phyloP scores from a whole-genome alignment of 1,140 invertebrate species.

The Ceratina calcarata region DNA sequence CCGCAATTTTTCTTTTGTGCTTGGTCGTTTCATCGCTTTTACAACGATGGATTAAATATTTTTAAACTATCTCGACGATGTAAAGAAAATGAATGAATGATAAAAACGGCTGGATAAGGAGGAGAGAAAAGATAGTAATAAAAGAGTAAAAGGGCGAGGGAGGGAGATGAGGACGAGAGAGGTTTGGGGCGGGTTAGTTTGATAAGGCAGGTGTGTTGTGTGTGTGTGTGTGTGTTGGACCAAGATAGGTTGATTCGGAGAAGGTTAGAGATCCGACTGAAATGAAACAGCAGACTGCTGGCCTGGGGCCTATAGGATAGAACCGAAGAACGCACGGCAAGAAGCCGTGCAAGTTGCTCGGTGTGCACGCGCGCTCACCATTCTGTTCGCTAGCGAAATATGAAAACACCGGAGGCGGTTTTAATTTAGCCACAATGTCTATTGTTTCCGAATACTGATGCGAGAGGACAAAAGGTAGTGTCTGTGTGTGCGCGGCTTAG shows the following conservation, averaged over 20 bases:
- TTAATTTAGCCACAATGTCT: conserved; percentile 80
- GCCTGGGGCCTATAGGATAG: conserved; percentile 39
- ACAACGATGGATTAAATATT: no score
- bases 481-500: background rate
- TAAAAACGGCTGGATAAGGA: background rate
- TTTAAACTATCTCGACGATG: no score
- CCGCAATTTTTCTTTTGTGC: no score
- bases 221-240: no score
- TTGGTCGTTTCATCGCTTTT: no score
- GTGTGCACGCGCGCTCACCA: conserved; percentile 21
- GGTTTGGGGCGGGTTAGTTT: background rate
- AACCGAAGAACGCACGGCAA: conserved; percentile 38
- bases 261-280: conserved; percentile 57
- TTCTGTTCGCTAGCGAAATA: conserved; percentile 75
- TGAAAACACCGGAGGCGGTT: conserved; percentile 79
- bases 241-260: conserved; percentile 36
- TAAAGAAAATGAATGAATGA: no score
- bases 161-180: background rate
- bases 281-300: conserved; percentile 78
- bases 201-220: conserved; percentile 49
- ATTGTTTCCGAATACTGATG: conserved; percentile 73
- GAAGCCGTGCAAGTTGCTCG: conserved; percentile 47
- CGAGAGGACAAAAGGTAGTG: conserved; percentile 67
- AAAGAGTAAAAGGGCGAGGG: conserved; percentile 30
- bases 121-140: background rate